These are phyloP conservation scores for Percopsis omiscomaycus DNA, from an alignment of 2,797 vertebrate species.

Conservation along the genomic window DNA sequence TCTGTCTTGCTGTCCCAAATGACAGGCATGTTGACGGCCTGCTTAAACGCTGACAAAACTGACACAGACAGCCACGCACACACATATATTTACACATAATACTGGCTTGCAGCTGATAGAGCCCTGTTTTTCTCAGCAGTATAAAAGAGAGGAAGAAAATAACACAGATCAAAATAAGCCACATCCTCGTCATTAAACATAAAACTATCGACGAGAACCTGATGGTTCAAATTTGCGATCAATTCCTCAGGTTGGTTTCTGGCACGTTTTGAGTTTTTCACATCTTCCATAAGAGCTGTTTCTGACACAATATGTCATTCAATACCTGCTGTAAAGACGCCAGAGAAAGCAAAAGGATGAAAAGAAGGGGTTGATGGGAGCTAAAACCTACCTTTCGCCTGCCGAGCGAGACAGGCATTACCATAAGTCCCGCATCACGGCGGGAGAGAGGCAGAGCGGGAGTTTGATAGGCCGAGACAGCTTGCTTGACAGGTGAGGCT, in stretches of 20 bases:
- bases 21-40: conserved; percentile 58
- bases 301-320: conserved; percentile 32
- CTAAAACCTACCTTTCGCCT: conserved; percentile 45
- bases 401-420: conserved; percentile 46
- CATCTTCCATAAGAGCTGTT: conserved; percentile 4
- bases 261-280: too few relatives aligned
- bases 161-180: background rate
- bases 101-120: conserved; percentile 24
- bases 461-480: conserved; percentile 46
- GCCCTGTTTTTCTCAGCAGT: conserved; percentile 15
- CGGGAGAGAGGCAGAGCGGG: conserved; percentile 20
- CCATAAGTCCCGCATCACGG: conserved; percentile 46
- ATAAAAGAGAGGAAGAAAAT: background rate
- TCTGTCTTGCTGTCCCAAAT: conserved; percentile 67
- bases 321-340: conserved; percentile 22
- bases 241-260: too few relatives aligned
- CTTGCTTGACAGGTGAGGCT: conserved; percentile 57
- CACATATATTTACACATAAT: conserved; percentile 40
- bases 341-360: conserved; percentile 24
- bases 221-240: too few relatives aligned
- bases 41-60: conserved; percentile 60
- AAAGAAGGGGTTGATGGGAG: conserved; percentile 25
- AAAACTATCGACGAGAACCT: background rate
- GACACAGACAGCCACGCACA: conserved; percentile 65
- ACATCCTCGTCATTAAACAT: background rate